These are phyloP conservation scores for Elmis aenea DNA, from an alignment of 2,888 invertebrate genomes.

Conservation along the genomic window DNA sequence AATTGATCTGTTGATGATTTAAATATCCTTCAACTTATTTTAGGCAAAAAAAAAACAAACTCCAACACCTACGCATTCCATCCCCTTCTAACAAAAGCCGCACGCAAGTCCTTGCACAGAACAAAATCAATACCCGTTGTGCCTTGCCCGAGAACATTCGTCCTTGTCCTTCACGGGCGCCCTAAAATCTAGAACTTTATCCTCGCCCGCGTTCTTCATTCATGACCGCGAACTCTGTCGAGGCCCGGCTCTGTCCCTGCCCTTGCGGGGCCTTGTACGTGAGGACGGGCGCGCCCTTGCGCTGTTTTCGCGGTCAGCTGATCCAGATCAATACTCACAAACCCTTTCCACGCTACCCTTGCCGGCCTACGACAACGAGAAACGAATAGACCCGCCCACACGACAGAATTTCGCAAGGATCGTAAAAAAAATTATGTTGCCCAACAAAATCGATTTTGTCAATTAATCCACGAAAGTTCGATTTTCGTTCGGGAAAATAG, in stretches of 20 bases:
- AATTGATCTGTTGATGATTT: no score
- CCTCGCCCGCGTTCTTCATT: no score
- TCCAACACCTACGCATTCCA: no score
- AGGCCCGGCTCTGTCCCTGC: constrained; percentile 12
- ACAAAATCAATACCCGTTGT: no score
- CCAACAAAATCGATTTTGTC: not conserved
- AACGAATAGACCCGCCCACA: constrained; percentile 24
- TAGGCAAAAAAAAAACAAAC: no score
- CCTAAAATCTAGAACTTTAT: no score
- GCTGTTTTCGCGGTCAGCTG: constrained; percentile 32
- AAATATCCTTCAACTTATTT: no score
- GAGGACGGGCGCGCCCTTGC: constrained; percentile 27
- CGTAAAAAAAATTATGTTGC: constrained; percentile 1
- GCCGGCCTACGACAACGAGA: constrained; percentile 32
- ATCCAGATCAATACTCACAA: constrained; percentile 29
- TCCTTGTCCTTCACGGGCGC: no score
- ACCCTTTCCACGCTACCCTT: constrained; percentile 20
- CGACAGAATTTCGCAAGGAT: constrained; percentile 14
- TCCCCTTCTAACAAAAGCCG: no score
- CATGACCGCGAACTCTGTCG: constrained; percentile 5
- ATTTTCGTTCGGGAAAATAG: not conserved
- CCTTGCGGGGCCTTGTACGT: constrained; percentile 14
- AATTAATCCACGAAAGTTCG: not conserved
- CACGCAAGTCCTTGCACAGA: no score
- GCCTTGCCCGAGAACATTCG: no score